Evolutionary conservation across 2,797 vertebrate species (phyloP).

Genomic region (Poliocrania exsul): DNA sequence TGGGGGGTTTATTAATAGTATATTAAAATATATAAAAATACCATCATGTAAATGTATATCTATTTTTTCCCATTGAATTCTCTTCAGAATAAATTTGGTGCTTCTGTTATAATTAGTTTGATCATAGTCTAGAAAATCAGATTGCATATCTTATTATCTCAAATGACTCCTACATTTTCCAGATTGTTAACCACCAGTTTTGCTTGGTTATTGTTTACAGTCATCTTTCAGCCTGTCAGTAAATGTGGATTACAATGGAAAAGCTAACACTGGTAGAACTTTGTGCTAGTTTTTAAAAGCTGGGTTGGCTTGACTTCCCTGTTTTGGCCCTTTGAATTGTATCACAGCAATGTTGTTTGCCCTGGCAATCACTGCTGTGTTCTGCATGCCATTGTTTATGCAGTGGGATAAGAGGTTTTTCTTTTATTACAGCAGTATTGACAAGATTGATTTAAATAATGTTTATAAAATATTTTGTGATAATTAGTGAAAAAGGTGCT

Average conservation of each 20-base stretch:
- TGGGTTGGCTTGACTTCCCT: conserved; percentile 41
- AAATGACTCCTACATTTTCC: not conserved
- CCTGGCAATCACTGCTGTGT: not conserved
- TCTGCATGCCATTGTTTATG: not conserved
- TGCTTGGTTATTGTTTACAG: not conserved
- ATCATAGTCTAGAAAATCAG: not conserved
- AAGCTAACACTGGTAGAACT: not conserved
- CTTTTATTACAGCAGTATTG: not conserved
- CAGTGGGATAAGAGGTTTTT: not conserved
- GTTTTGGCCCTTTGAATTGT: conserved; percentile 10
- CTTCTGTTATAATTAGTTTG: not conserved
- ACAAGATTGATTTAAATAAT: not conserved
- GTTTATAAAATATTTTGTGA: not conserved
- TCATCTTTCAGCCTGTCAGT: not conserved
- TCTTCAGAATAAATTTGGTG: not conserved
- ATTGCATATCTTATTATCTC: not conserved
- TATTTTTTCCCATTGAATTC: not conserved
- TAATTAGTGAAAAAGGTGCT: not conserved
- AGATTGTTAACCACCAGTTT: not conserved
- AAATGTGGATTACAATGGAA: not conserved
- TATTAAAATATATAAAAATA: not conserved
- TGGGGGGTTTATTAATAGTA: not conserved
- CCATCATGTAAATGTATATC: rapidly evolving
- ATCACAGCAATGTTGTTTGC: not conserved
- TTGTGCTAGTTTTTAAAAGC: conserved; percentile 5